A percentile compares a stretch with the other conserved stretches of the same genome.
These are phyloP conservation scores for Drosophila prolongata DNA, from an alignment of 2,888 invertebrate genomes.

Conservation along the genomic window DNA sequence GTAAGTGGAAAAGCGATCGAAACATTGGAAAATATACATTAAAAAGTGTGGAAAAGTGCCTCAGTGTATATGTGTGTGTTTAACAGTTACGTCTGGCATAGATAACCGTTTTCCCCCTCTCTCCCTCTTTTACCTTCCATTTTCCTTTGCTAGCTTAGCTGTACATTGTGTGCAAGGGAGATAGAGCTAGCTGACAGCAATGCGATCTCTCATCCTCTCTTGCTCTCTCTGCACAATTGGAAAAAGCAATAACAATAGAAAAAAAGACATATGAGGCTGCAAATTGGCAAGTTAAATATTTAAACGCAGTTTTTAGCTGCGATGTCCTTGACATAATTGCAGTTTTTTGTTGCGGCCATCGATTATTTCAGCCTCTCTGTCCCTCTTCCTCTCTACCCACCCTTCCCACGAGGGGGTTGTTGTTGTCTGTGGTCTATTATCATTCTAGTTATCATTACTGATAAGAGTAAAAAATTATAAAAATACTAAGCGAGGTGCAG, in stretches of 20 bases:
- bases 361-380: conserved; percentile 25
- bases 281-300: conserved; percentile 66
- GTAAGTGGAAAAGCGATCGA: conserved; percentile 2
- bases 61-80: conserved; percentile 1
- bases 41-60: conserved; percentile 6
- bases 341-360: conserved; percentile 21
- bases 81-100: conserved; percentile 34
- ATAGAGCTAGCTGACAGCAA: not conserved
- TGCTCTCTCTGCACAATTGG: conserved; percentile 57
- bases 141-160: conserved; percentile 30
- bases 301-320: conserved; percentile 35
- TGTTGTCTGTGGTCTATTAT: conserved; percentile 48
- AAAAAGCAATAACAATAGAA: conserved; percentile 40
- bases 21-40: not conserved
- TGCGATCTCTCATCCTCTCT: conserved; percentile 21
- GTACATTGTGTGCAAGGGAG: conserved; percentile 38
- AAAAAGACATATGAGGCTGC: conserved; percentile 42
- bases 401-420: conserved; percentile 11
- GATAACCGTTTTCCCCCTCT: conserved; percentile 23
- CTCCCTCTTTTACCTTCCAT: not conserved
- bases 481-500: conserved; percentile 14
- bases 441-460: conserved; percentile 10
- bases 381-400: not conserved
- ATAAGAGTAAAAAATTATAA: conserved; percentile 10
- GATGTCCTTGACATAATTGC: conserved; percentile 50